Conservation (phyloP, 1,140 invertebrate genomes). For the Leptopilina boulardi region DNA sequence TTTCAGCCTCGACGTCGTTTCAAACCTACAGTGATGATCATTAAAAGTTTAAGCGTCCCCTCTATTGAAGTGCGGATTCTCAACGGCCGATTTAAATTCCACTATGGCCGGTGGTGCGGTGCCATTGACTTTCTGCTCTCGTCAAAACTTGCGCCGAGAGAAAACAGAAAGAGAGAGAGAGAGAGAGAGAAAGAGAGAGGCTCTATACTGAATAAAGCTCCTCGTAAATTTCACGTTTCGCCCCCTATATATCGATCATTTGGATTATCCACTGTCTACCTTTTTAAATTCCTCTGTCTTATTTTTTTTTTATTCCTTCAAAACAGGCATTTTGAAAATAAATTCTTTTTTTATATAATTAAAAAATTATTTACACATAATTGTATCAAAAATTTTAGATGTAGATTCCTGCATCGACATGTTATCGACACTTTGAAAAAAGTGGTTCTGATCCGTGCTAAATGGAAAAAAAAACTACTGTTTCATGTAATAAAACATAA, state of each 20-base stretch:
- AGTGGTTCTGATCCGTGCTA: no score
- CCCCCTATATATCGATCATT: not conserved
- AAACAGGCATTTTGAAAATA: no score
- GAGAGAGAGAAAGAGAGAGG: not conserved
- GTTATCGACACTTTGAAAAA: no score
- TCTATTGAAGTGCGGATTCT: constrained; percentile 27
- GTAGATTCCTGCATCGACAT: no score
- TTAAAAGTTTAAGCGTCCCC: constrained; percentile 32
- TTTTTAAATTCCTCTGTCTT: not conserved
- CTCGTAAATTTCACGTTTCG: constrained; percentile 21
- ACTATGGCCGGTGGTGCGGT: not conserved
- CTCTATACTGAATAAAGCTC: constrained; percentile 3
- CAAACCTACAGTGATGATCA: constrained; percentile 10
- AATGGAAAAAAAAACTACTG: no score
- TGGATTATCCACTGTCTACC: constrained; percentile 19
- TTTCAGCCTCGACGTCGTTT: not conserved
- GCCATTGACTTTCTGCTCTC: constrained; percentile 27
- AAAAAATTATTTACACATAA: no score
- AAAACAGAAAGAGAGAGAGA: not conserved
- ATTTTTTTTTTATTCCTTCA: no score
- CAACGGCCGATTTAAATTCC: constrained; percentile 32
- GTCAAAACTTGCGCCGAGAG: constrained; percentile 19
- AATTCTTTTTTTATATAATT: no score
- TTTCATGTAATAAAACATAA: no score
- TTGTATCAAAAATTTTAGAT: no score